Conservation (phyloP, 2,888 invertebrate species). For the Mesorhabditis spiculigera region DNA sequence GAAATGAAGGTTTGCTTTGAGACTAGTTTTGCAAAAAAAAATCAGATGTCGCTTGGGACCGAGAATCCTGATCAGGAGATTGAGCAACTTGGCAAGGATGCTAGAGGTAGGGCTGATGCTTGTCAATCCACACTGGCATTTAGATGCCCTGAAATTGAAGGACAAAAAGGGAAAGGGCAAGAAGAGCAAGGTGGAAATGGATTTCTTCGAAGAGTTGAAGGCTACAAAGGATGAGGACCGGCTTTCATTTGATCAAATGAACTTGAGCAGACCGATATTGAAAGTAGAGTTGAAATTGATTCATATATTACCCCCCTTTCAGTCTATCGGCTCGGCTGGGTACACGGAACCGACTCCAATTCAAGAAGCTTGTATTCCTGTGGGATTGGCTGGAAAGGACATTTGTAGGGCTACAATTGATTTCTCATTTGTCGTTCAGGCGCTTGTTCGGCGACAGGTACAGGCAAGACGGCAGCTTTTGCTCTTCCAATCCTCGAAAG, state of each 20-base stretch:
- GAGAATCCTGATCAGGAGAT: conserved; percentile 35
- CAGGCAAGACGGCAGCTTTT: conserved; percentile 92
- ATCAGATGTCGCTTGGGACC: not conserved
- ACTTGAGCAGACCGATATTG: conserved; percentile 85
- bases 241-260: conserved; percentile 78
- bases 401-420: conserved; percentile 1
- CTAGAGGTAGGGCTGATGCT: conserved; percentile 16
- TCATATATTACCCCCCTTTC: conserved; percentile 27
- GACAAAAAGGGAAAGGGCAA: conserved; percentile 27
- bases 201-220: conserved; percentile 34
- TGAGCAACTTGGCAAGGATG: conserved; percentile 39
- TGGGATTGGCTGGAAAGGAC: conserved; percentile 78
- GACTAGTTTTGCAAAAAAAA: not conserved
- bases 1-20: conserved; percentile 20
- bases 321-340: conserved; percentile 80
- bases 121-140: not conserved
- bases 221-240: conserved; percentile 22
- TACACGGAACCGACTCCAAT: conserved; percentile 94
- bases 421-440: conserved; percentile 60
- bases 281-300: conserved; percentile 66
- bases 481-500: conserved; percentile 95
- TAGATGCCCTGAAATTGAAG: conserved; percentile 39
- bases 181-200: conserved; percentile 19
- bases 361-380: conserved; percentile 88
- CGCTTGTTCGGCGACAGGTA: conserved; percentile 95